Percentiles rank a stretch among this genome's conserved stretches.
Conservation (phyloP, 30 jellyfish, hydroid and myxozoan species). For the Hydra vulgaris region DNA sequence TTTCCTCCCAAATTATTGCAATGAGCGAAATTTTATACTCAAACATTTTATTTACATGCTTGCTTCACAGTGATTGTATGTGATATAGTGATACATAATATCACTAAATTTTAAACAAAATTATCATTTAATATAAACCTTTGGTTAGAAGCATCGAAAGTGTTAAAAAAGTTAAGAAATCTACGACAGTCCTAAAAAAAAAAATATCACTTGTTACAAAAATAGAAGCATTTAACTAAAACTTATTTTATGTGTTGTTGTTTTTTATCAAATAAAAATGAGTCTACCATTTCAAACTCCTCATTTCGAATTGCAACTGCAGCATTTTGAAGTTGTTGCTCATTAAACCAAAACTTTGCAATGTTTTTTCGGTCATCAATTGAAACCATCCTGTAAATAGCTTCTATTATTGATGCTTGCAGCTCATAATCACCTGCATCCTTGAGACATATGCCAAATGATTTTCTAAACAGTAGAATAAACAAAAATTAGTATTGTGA, state of each 20-base stretch:
- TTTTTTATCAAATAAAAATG: too few species aligned
- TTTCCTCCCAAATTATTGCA: too few species aligned
- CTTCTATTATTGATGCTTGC: constrained; percentile 47
- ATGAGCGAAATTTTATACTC: too few species aligned
- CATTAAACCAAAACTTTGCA: constrained; percentile 17
- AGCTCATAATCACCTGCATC: constrained; percentile 36
- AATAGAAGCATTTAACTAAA: background rate
- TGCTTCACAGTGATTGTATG: too few species aligned
- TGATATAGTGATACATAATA: too few species aligned
- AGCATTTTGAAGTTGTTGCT: constrained; percentile 2
- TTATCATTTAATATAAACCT: background rate
- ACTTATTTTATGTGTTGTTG: background rate
- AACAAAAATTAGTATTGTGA: background rate
- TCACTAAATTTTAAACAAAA: too few species aligned
- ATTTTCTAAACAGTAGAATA: background rate
- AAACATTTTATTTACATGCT: too few species aligned
- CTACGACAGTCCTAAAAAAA: constrained; percentile 22
- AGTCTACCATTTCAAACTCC: constrained; percentile 36
- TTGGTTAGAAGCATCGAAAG: background rate
- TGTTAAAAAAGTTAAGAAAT: constrained; percentile 1
- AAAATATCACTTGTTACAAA: background rate
- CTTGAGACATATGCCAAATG: constrained; percentile 5
- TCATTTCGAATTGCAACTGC: constrained; percentile 30
- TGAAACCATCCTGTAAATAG: constrained; percentile 24
- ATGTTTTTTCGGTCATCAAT: constrained; percentile 8